Evolutionary conservation across 2,113 vertebrate species (phyloP), one percentile per base, ranked within the genome.

Genomic region (Perccottus glenii): DNA sequence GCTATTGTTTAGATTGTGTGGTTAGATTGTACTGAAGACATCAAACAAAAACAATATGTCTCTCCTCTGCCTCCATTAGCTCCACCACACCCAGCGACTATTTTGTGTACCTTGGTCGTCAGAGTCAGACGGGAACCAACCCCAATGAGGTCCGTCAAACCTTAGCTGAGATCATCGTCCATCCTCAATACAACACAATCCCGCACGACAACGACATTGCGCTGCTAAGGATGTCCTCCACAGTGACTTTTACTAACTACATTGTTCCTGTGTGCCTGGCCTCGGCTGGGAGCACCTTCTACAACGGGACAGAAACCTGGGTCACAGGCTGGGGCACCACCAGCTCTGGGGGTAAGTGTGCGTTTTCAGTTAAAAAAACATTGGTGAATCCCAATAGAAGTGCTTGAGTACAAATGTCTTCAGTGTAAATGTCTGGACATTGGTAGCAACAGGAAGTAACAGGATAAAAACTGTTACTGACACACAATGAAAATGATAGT

Each of bases 321-420:
- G 88, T 94, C 70, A 94, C 93, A 1, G 93, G 94, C 44, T 94
- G 91, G 91, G 93, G 94, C 5, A 11, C 80, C 0, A 51, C 76
- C 11, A 45, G 75, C 89, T 87, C 0, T 87, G 93, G 44, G 91
- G 92, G 92, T 92, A 88, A 42, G 69, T n/a, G n/a, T n/a, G n/a
- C n/a, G n/a, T n/a, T n/a, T n/a, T n/a, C n/a, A n/a, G n/a, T n/a
- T n/a, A 14, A 27, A 27, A 27, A 27, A 27, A 27, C 19, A 27
- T 27, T 27, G 19, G 19, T 27, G 19, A 27, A 27, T 27, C 19
- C 19, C 19, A 27, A 27, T 2, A 27, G 19, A 27, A 27, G 19
- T 27, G 19, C 19, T 27, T 27, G 1, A 27, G 19, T 27, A 27
- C 19, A 27, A 27, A 27, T 27, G 19, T 27, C 19, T 27, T 27